These are phyloP conservation scores for Dendrolimus houi DNA, from an alignment of 2,888 invertebrate species.

Conservation along the genomic window DNA sequence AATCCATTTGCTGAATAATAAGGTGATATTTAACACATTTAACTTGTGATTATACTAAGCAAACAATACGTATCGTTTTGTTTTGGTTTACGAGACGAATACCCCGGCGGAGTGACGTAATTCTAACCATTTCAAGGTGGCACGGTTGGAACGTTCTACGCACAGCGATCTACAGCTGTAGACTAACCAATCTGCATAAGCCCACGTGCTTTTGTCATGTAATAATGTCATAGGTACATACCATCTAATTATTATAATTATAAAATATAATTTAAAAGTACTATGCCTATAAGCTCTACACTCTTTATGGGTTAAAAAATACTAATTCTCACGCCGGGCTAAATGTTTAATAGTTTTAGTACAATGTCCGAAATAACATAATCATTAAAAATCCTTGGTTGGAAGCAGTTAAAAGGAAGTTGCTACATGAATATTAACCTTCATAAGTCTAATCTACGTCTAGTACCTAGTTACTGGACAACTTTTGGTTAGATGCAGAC, in stretches of 20 bases:
- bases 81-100: constrained; percentile 35
- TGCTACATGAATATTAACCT: too few species aligned
- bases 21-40: not conserved
- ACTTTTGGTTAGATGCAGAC: too few species aligned
- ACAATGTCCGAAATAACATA: too few species aligned
- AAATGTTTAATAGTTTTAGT: too few species aligned
- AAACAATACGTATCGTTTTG: constrained; percentile 21
- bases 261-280: not conserved
- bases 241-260: constrained; percentile 2
- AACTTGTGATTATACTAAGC: not conserved
- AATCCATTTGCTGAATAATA: not conserved
- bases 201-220: constrained; percentile 52
- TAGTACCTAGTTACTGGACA: too few species aligned
- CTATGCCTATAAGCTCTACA: too few species aligned
- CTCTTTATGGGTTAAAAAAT: too few species aligned
- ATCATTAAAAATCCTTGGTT: too few species aligned
- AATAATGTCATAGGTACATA: constrained; percentile 2
- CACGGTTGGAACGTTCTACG: constrained; percentile 21
- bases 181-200: constrained; percentile 41
- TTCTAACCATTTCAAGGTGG: constrained; percentile 34
- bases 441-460: too few species aligned
- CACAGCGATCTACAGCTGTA: constrained; percentile 28
- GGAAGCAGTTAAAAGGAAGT: too few species aligned
- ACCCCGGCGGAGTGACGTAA: constrained; percentile 54
- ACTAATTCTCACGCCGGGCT: too few species aligned